Conservation (phyloP, 2,888 invertebrate species). For the Pachydiplax longipennis region DNA sequence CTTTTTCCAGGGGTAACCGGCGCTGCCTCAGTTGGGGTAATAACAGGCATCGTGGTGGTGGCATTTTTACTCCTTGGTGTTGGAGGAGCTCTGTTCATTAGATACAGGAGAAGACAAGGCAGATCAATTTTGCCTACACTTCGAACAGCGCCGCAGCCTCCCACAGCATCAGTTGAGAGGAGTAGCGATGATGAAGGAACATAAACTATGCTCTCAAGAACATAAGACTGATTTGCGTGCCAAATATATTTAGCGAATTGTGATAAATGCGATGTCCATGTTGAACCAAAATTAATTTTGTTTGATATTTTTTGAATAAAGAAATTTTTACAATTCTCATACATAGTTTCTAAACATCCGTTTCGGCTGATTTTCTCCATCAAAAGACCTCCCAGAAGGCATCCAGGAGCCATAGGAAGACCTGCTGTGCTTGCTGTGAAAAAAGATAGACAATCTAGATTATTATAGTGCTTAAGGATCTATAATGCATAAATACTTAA, state of each 20-base stretch:
- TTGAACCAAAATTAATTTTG: too few species aligned
- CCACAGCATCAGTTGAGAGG: background rate
- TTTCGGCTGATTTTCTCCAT: conserved; percentile 71
- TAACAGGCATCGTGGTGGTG: background rate
- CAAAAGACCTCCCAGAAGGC: conserved; percentile 67
- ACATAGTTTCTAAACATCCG: too few species aligned
- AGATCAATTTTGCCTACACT: background rate
- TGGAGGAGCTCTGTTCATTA: background rate
- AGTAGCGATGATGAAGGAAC: background rate
- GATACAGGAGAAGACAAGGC: background rate
- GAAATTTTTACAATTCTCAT: too few species aligned
- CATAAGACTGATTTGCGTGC: too few species aligned
- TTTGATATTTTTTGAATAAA: too few species aligned
- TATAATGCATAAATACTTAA: too few species aligned
- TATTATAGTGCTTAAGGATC: too few species aligned
- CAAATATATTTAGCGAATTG: too few species aligned
- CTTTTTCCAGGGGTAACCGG: background rate
- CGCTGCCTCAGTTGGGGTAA: background rate
- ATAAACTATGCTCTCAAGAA: background rate
- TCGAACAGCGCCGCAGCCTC: background rate
- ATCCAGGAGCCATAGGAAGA: conserved; percentile 70
- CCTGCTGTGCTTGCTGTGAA: conserved; percentile 67
- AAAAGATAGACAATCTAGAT: background rate
- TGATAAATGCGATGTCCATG: too few species aligned
- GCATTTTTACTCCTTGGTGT: too few species aligned